Conservation (phyloP, 2,113 vertebrate genomes). For the Onychorhynchus coronatus region DNA sequence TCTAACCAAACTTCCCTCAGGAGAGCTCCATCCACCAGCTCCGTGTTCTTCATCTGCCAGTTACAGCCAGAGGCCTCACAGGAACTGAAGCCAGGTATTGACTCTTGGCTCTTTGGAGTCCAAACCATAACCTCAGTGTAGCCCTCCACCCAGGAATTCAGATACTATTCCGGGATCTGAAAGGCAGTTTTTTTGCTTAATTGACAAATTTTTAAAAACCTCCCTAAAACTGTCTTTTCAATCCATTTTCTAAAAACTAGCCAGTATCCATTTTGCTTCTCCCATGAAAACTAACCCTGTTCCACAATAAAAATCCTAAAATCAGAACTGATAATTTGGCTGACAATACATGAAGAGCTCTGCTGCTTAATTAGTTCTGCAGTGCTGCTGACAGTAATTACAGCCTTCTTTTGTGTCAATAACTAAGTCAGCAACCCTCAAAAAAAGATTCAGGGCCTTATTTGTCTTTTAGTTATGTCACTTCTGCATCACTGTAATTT, state of each 20-base stretch:
- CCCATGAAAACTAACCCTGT: not conserved
- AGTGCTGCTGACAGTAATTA: conserved; percentile 39
- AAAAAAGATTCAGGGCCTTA: not conserved
- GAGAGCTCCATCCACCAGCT: not conserved
- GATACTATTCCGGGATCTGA: not conserved
- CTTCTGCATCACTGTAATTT: not conserved
- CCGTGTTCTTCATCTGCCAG: not conserved
- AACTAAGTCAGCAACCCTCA: conserved; percentile 19
- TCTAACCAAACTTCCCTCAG: not conserved
- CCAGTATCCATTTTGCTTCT: not conserved
- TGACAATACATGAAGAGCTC: not conserved
- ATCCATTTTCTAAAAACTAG: not conserved
- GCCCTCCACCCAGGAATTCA: not conserved
- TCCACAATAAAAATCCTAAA: not conserved
- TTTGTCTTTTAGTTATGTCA: not conserved
- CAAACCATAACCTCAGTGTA: not conserved
- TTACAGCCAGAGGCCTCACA: not conserved
- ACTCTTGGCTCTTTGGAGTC: not conserved
- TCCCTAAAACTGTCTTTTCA: not conserved
- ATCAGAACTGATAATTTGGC: conserved; percentile 27
- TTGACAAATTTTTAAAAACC: not conserved
- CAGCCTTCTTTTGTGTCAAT: conserved; percentile 23
- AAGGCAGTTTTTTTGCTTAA: not conserved
- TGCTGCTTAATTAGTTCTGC: conserved; percentile 30
- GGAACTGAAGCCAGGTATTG: not conserved